Conservation (phyloP, 2,113 vertebrate genomes). For the Oryzias woworae region DNA sequence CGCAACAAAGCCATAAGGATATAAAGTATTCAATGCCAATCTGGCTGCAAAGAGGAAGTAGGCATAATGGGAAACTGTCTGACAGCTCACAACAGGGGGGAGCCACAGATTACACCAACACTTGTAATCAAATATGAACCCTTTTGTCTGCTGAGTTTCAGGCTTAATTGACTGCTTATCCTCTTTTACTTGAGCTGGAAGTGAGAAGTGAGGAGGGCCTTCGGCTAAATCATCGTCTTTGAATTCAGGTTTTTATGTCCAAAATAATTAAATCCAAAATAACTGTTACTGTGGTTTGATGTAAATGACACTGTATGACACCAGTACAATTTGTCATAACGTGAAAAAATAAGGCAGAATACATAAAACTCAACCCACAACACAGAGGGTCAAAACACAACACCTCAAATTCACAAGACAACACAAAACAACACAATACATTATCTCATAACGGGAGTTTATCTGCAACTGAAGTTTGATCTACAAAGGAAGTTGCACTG, state of each 20-base stretch:
- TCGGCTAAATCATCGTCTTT: constrained; percentile 20
- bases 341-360: no score
- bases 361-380: no score
- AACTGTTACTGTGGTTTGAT: no score
- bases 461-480: no score
- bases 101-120: constrained; percentile 13
- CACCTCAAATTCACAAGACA: no score
- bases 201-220: constrained; percentile 15
- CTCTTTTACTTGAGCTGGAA: constrained; percentile 9
- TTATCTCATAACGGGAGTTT: no score
- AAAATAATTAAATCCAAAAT: no score
- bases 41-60: constrained; percentile 25
- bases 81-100: constrained; percentile 34
- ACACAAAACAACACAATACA: no score
- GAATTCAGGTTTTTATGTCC: constrained; percentile 3
- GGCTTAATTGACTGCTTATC: constrained; percentile 33
- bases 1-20: constrained; percentile 5
- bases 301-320: no score
- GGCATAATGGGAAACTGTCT: constrained; percentile 36
- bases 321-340: no score
- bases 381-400: no score
- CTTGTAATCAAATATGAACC: constrained; percentile 19
- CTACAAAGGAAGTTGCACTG: no score
- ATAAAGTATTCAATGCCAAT: constrained; percentile 7
- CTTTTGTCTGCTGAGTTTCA: constrained; percentile 33